These are phyloP conservation scores for Phytoseiulus persimilis DNA, from an alignment of 2,888 invertebrate species.

Conservation along the genomic window DNA sequence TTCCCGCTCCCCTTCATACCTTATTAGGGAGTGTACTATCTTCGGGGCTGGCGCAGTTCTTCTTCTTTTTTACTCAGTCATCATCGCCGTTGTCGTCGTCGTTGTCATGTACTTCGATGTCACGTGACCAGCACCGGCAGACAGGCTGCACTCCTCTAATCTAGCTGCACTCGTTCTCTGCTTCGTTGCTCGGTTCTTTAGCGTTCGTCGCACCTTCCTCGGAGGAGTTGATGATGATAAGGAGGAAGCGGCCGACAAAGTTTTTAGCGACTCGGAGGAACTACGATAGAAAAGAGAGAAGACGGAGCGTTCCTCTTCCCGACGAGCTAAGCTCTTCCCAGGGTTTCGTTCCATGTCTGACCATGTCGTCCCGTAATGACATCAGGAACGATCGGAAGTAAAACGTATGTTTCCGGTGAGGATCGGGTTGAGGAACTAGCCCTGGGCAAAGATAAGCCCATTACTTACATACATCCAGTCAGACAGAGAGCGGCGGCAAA, in stretches of 20 bases:
- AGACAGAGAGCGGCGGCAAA: background rate
- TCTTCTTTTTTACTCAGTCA: background rate
- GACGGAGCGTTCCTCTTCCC: background rate
- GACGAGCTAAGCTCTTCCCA: background rate
- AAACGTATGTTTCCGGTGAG: conserved; percentile 17
- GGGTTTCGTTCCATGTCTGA: background rate
- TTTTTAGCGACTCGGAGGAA: background rate
- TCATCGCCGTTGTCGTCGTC: background rate
- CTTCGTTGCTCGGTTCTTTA: background rate
- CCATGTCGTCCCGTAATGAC: background rate
- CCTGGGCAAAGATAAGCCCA: conserved; percentile 9
- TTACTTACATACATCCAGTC: background rate
- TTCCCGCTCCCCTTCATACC: background rate
- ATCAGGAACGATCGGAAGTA: background rate
- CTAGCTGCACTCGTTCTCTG: background rate
- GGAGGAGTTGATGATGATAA: background rate
- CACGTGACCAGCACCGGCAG: background rate
- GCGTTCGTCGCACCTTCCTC: background rate
- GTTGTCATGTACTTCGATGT: background rate
- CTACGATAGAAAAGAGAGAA: background rate
- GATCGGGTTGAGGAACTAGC: conserved; percentile 36
- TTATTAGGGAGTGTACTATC: background rate
- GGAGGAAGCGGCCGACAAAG: background rate
- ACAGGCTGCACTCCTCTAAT: background rate
- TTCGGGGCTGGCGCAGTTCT: background rate